Conservation (phyloP, 1,140 invertebrate species). For the Diabrotica virgifera region DNA sequence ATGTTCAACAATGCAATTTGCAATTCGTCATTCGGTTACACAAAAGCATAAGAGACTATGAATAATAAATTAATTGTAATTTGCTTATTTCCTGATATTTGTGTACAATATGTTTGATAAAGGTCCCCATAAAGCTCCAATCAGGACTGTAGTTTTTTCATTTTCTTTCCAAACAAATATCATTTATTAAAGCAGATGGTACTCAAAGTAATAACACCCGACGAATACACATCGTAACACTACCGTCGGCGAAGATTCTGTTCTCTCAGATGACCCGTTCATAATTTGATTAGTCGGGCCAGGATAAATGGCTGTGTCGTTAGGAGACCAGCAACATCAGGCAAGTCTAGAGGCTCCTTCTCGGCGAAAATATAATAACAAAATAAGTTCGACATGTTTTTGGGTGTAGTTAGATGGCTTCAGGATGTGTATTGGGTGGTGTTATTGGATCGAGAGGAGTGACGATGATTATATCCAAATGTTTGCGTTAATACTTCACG, state of each 20-base stretch:
- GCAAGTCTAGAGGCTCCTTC: not conserved
- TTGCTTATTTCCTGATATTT: too few species aligned
- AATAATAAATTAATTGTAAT: too few species aligned
- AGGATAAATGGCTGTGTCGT: not conserved
- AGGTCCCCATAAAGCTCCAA: too few species aligned
- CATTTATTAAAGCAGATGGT: not conserved
- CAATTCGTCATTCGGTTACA: too few species aligned
- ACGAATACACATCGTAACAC: not conserved
- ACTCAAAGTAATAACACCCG: not conserved
- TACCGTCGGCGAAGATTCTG: not conserved
- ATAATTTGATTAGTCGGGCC: not conserved
- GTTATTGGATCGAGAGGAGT: not conserved
- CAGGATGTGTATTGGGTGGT: not conserved
- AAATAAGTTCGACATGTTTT: not conserved
- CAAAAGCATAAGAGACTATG: too few species aligned
- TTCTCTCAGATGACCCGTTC: not conserved
- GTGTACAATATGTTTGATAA: too few species aligned
- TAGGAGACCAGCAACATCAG: not conserved
- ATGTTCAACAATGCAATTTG: too few species aligned
- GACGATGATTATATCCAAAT: not conserved
- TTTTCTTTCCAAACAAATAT: not conserved
- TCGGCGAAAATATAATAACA: slow-evolving; percentile 1
- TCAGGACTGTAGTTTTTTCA: too few species aligned
- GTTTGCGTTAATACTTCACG: not conserved
- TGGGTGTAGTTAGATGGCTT: not conserved